Evolutionary conservation across 2,888 invertebrate genomes (phyloP).

Genomic region (Lycia hirtaria): DNA sequence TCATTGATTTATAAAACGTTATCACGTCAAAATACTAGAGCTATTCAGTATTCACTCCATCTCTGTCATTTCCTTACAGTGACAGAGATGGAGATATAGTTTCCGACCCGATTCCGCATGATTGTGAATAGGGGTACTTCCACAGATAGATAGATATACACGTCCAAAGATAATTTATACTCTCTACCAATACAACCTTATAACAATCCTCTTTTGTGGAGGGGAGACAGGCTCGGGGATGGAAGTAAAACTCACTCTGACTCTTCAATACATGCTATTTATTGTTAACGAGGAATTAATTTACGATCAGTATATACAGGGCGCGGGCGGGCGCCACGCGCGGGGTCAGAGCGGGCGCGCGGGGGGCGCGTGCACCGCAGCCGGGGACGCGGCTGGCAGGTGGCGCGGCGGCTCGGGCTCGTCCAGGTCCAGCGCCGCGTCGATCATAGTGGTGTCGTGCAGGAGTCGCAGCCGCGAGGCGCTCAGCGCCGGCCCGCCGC

Average conservation of each 20-base stretch:
- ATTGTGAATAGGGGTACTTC: no score
- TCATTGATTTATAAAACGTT: no score
- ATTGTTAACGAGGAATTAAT: constrained; percentile 1
- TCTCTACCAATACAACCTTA: no score
- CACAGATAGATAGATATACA: no score
- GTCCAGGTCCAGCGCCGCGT: constrained; percentile 94
- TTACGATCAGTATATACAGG: constrained; percentile 40
- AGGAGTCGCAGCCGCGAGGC: constrained; percentile 91
- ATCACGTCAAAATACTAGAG: no score
- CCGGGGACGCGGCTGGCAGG: constrained; percentile 32
- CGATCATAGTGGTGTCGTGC: constrained; percentile 96
- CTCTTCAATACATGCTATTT: constrained; percentile 35
- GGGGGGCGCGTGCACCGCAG: constrained; percentile 35
- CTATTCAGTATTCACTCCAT: no score
- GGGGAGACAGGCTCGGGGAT: no score
- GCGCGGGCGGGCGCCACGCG: constrained; percentile 14
- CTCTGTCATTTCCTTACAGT: no score
- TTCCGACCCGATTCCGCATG: no score
- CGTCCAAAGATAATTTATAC: no score
- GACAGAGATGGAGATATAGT: no score
- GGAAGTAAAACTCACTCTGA: constrained; percentile 18
- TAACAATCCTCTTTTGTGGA: no score
- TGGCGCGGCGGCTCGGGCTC: constrained; percentile 87
- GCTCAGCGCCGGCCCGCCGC: constrained; percentile 74
- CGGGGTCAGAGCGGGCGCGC: constrained; percentile 20